Base-by-base conservation (phyloP, 2,113 vertebrate genomes). In the Nothoprocta perdicaria region DNA sequence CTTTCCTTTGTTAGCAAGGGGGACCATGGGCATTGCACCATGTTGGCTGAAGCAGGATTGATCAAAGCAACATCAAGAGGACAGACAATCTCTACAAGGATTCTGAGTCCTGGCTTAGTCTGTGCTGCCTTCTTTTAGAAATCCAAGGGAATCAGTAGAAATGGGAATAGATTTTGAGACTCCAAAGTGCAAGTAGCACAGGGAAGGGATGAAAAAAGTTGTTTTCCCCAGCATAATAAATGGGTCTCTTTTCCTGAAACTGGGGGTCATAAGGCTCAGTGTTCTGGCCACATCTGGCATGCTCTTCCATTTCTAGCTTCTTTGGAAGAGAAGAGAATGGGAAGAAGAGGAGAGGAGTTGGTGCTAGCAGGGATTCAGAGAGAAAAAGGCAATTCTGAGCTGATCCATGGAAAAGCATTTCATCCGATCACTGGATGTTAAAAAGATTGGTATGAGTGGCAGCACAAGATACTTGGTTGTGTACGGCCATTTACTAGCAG, bases 61-160 rank as follows among this genome's bases (percentile, higher is more conserved):
- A 81, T 84, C 92, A 80, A 48, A 84, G 74, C 77, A 81, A 75
- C 40, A 7, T 75, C 73, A 65, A 57, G 48, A 33, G 67, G 72
- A 43, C 41, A 74, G 35, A 9, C 21, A 61, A 12, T 22, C 21
- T 85, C 14, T 72, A 1, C 45, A 52, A 63, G 73, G 9, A 40
- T 77, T 68, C 41, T 85, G 43, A 35, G 40, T 19, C 41, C 1
- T 17, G 13, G 3, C 10, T 55, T 40, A 75, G 33, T 46, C 57
- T 35, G 53, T 67, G 24, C 61, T 78, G 50, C 21, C 43, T 89
- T 65, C 43, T 84, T 84, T 89, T 40, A 82, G 9, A 57, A 65
- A 24, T 29, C 48, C 23, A 15, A 77, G 48, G 50, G 48, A 71
- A 52, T 22, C n/a, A 69, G 23, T 57, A 15, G 18, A 89, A 78